Evolutionary conservation across 1,140 invertebrate species (phyloP).

Genomic region (Phortica variegata): DNA sequence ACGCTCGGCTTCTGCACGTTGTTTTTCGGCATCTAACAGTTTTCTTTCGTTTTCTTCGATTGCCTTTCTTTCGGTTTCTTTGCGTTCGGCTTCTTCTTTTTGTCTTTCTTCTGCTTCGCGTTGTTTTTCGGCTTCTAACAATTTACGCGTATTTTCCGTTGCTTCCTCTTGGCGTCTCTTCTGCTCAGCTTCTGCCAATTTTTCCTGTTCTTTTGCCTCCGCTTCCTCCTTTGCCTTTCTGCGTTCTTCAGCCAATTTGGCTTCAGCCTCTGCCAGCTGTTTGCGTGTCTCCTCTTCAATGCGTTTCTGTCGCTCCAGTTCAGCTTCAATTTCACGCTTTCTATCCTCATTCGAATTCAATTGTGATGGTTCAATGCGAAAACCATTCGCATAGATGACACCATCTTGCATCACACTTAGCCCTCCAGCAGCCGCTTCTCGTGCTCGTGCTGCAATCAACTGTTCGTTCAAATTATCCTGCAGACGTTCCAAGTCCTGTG

Average conservation of each 20-base stretch:
- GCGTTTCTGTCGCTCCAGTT: slow-evolving; percentile 34
- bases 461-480: slow-evolving; percentile 34
- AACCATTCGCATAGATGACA: slow-evolving; percentile 41
- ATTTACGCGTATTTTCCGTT: slow-evolving; percentile 12
- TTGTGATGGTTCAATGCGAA: slow-evolving; percentile 35
- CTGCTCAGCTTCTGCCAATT: slow-evolving; percentile 18
- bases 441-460: slow-evolving; percentile 23
- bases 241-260: slow-evolving; percentile 16
- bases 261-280: slow-evolving; percentile 41
- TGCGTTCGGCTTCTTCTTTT: slow-evolving; percentile 8
- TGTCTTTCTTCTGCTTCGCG: slow-evolving; percentile 7
- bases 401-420: slow-evolving; percentile 47
- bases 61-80: neutral
- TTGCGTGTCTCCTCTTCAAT: slow-evolving; percentile 42
- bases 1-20: slow-evolving; percentile 4
- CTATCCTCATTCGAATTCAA: neutral
- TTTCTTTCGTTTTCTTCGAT: neutral
- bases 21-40: slow-evolving; percentile 1
- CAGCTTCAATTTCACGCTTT: slow-evolving; percentile 30
- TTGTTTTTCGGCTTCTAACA: slow-evolving; percentile 6
- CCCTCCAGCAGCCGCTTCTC: slow-evolving; percentile 28
- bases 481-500: slow-evolving; percentile 28
- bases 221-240: neutral
- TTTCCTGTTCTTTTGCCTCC: slow-evolving; percentile 17
- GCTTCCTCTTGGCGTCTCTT: slow-evolving; percentile 3